Percentiles rank a stretch among this genome's conserved stretches.
phyloP scores from a whole-genome alignment of 2,888 invertebrate genomes.

The Drosophila falleni region DNA sequence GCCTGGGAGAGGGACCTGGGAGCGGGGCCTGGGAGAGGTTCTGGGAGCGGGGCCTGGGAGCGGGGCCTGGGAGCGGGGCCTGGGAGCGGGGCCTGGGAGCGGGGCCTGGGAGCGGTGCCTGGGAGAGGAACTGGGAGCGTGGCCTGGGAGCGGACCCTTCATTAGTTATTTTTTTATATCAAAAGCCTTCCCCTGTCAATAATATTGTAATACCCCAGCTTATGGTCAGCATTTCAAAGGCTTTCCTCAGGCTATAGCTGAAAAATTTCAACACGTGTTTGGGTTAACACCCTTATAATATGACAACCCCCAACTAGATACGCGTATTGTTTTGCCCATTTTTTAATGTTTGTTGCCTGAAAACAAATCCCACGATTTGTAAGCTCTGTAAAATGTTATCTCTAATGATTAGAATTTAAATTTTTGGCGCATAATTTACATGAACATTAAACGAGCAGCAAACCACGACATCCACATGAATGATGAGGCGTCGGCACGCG shows the following conservation, averaged over 20 bases:
- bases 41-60: too few relatives aligned
- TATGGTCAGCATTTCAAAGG: conserved; percentile 24
- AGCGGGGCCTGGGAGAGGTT: too few relatives aligned
- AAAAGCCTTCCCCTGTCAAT: conserved; percentile 27
- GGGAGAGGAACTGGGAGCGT: too few relatives aligned
- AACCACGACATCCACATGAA: conserved; percentile 66
- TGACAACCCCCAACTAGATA: conserved; percentile 5
- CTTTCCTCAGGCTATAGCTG: conserved; percentile 1
- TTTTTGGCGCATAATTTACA: conserved; percentile 81
- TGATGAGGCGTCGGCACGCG: conserved; percentile 80
- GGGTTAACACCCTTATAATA: conserved; percentile 37
- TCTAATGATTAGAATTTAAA: conserved; percentile 73
- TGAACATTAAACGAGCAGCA: conserved; percentile 69
- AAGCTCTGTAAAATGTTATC: conserved; percentile 76
- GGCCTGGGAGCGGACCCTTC: too few relatives aligned
- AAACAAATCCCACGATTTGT: conserved; percentile 74
- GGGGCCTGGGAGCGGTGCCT: too few relatives aligned
- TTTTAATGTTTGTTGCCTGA: conserved; percentile 43
- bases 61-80: too few relatives aligned
- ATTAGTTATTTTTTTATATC: conserved; percentile 7
- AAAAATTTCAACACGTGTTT: conserved; percentile 49
- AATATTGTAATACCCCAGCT: conserved; percentile 32
- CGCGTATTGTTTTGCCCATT: conserved; percentile 36
- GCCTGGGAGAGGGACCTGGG: too few relatives aligned
- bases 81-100: too few relatives aligned